Base-by-base conservation (phyloP, 2,113 vertebrate species). In the Thalassoma bifasciatum region DNA sequence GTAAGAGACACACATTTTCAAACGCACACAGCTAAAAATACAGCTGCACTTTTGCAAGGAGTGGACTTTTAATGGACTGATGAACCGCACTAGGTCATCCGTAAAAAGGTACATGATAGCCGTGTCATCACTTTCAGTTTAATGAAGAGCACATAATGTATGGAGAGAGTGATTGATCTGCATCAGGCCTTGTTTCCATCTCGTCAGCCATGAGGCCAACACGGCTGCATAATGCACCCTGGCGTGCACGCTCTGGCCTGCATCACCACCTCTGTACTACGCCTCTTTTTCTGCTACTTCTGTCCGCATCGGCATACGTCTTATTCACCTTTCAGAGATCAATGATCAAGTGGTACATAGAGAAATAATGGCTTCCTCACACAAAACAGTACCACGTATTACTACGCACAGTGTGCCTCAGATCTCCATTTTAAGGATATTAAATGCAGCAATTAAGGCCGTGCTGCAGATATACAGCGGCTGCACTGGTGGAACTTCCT, bases 381-480 rank as follows among this genome's bases (percentile, higher is more conserved):
- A 64, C 63, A 71, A 75, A 89, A 82, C 80, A 72, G 66, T 57
- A 85, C 68, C 69, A 68, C 66, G 65, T 82, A 87, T 90, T 84
- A 79, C 79, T 84, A 77, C 74, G 58, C 82, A 83, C 42, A 72
- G 74, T 83, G 63, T 8, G 49, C 82, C 79, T 91, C 88, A 91
- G 85, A 93, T 93, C 86, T 79, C 83, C 77, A 81, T 90, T 92
- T 93, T 92, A 88, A 65, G 78, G 86, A 83, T 89, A 91, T 92
- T 93, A 92, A 92, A 93, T 87, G 86, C 76, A 86, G 83, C 87
- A 91, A 93, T 94, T 93, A 93, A 85, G 80, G 79, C 66, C 80
- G 70, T 42, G 64, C 79, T 75, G 79, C 73, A 82, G 83, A 84
- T 79, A 82, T 75, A 86, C 84, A 79, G 77, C 47, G 69, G 82